Evolutionary conservation across 1,140 invertebrate genomes (phyloP).

Genomic region (Pseudoatta argentina): DNA sequence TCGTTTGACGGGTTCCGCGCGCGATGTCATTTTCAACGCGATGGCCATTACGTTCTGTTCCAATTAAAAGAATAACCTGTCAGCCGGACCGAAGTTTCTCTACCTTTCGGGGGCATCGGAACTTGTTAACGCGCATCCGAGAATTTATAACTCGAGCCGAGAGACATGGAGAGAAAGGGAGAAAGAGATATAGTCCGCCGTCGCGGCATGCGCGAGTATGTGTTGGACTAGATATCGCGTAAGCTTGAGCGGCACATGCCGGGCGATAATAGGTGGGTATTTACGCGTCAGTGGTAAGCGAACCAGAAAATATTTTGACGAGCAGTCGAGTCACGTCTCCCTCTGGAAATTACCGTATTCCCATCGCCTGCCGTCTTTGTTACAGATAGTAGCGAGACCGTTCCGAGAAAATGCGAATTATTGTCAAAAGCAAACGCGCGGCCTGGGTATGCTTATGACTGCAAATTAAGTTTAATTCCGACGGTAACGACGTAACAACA

Average conservation of each 20-base stretch:
- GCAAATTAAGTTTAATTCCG: slow-evolving; percentile 74
- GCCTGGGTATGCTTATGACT: slow-evolving; percentile 65
- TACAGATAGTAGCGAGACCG: slow-evolving; percentile 29
- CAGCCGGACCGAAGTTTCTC: slow-evolving; percentile 49
- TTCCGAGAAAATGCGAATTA: slow-evolving; percentile 69
- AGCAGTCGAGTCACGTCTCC: slow-evolving; percentile 55
- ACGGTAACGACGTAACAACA: slow-evolving; percentile 73
- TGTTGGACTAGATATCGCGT: slow-evolving; percentile 27
- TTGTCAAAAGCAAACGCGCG: slow-evolving; percentile 73
- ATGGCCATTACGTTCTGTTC: slow-evolving; percentile 61
- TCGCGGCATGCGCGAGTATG: not conserved
- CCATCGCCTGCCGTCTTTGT: slow-evolving; percentile 29
- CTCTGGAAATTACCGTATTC: slow-evolving; percentile 55
- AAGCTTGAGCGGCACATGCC: slow-evolving; percentile 46
- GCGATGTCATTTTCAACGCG: slow-evolving; percentile 66
- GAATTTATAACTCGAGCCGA: slow-evolving; percentile 48
- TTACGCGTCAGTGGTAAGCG: slow-evolving; percentile 53
- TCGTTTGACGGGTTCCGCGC: slow-evolving; percentile 57
- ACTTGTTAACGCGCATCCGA: slow-evolving; percentile 53
- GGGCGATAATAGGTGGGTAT: slow-evolving; percentile 53
- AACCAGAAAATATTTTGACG: slow-evolving; percentile 55
- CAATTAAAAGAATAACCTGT: slow-evolving; percentile 65
- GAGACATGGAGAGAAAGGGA: not conserved
- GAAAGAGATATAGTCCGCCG: not conserved
- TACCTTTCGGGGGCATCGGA: slow-evolving; percentile 33